Percentiles rank a stretch among this genome's conserved stretches.
Conservation (phyloP, 2,113 vertebrate genomes). For the Sinosuthora webbiana region DNA sequence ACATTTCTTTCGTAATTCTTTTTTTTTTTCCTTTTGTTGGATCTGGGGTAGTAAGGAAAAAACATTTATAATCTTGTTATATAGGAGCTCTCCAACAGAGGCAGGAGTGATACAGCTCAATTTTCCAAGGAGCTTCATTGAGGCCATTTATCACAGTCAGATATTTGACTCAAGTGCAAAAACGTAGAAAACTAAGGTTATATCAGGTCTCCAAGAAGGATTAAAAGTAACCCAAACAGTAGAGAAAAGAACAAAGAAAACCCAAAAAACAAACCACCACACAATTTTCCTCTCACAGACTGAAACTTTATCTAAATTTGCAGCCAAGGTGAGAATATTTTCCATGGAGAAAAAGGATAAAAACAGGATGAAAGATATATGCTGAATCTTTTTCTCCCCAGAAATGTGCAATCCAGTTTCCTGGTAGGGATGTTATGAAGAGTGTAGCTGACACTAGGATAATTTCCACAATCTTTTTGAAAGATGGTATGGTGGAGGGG, state of each 20-base stretch:
- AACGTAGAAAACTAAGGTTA: neutral
- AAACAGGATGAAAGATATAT: neutral
- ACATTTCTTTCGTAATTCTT: too few relatives aligned
- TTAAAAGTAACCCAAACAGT: neutral
- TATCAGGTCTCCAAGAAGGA: neutral
- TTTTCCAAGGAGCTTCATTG: neutral
- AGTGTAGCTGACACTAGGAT: neutral
- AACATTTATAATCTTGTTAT: neutral
- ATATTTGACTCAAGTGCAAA: neutral
- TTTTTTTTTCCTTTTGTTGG: neutral
- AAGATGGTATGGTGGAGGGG: neutral
- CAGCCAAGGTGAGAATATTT: constrained; percentile 10
- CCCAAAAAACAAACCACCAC: neutral
- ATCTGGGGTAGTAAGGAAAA: neutral
- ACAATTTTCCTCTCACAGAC: neutral
- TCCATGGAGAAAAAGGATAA: neutral
- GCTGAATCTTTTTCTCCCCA: neutral
- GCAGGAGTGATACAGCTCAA: neutral
- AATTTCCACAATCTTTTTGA: neutral
- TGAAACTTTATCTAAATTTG: neutral
- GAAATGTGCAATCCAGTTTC: neutral
- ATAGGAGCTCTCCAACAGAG: neutral
- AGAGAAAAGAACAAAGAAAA: neutral
- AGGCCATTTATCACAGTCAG: neutral
- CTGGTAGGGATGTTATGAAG: neutral